These are phyloP conservation scores for Seriola quinqueradiata DNA, from an alignment of 2,113 vertebrate species.

Conservation along the genomic window DNA sequence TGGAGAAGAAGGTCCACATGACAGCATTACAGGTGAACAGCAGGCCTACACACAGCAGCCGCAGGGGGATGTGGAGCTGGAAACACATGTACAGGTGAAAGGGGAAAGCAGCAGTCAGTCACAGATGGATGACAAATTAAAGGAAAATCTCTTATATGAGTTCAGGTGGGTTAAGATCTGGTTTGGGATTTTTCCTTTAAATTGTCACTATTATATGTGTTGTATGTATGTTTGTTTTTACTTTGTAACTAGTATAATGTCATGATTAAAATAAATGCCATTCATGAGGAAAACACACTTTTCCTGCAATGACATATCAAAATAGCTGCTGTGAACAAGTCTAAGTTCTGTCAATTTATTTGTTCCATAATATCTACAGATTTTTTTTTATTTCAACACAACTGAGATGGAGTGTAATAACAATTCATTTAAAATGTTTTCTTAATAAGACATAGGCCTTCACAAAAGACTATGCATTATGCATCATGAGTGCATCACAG, in stretches of 20 bases:
- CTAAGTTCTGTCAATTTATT: no score
- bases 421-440: no score
- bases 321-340: neutral
- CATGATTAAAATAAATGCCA: neutral
- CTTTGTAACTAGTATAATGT: no score
- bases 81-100: constrained; percentile 9
- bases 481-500: no score
- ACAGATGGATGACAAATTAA: neutral
- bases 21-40: constrained; percentile 87
- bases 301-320: neutral
- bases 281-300: neutral
- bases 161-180: neutral
- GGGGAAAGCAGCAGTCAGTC: neutral
- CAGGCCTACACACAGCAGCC: constrained; percentile 81
- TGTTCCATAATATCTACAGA: no score
- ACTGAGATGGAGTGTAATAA: no score
- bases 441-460: no score
- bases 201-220: no score
- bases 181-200: no score
- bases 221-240: no score
- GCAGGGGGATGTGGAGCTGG: constrained; percentile 86
- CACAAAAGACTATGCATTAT: no score
- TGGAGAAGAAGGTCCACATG: constrained; percentile 97
- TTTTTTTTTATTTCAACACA: neutral
- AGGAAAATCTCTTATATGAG: neutral